phyloP scores from a whole-genome alignment of 1,140 invertebrate species.

The Zaprionus davidi region DNA sequence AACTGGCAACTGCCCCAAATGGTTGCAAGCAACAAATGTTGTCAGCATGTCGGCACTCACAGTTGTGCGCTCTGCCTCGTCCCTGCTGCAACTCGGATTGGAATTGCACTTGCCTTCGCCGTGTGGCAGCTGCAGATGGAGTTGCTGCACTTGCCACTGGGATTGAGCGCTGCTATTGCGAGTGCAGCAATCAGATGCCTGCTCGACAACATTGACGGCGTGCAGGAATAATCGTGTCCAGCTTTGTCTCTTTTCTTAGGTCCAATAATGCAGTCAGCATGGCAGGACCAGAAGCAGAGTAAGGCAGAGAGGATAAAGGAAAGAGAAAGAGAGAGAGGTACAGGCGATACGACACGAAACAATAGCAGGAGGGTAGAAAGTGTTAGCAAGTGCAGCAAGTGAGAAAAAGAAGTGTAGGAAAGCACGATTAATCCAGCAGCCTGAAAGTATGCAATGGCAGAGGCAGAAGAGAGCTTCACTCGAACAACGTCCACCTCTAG shows the following conservation, averaged over 20 bases:
- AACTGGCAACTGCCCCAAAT: constrained; percentile 24
- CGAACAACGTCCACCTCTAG: too few relatives aligned
- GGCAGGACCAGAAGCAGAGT: not conserved
- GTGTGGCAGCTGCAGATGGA: not conserved
- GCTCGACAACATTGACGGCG: not conserved
- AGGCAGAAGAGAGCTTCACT: too few relatives aligned
- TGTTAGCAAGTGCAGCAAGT: too few relatives aligned
- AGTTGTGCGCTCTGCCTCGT: constrained; percentile 27
- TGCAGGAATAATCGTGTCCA: not conserved
- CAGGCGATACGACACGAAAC: not conserved
- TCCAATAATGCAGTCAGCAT: not conserved
- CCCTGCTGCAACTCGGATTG: not conserved
- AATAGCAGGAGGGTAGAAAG: too few relatives aligned
- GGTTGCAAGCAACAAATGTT: constrained; percentile 56
- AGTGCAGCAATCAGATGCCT: not conserved
- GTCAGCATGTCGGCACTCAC: constrained; percentile 49
- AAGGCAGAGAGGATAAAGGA: too few relatives aligned
- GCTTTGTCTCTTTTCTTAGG: not conserved
- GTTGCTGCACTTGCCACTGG: constrained; percentile 2
- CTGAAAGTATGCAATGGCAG: too few relatives aligned
- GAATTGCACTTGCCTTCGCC: constrained; percentile 3
- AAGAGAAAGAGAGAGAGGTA: not conserved
- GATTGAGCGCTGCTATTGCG: constrained; percentile 4
- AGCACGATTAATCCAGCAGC: not conserved
- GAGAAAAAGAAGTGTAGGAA: too few relatives aligned